Evolutionary conservation across 2,797 vertebrate species (phyloP).

Genomic region (Gastrophryne carolinensis): DNA sequence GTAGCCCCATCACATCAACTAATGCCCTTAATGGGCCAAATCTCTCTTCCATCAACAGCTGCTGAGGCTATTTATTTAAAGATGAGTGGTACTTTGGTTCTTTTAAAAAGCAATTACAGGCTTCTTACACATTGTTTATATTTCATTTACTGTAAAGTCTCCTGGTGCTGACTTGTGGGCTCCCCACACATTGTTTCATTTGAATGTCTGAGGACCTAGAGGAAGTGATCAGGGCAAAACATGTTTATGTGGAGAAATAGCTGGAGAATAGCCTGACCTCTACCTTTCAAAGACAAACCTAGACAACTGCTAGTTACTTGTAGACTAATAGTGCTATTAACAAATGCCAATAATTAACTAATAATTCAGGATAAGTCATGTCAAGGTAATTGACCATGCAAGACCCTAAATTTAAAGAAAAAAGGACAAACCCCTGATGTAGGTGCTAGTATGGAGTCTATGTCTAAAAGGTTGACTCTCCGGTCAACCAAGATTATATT

Average conservation of each 20-base stretch:
- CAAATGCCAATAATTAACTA: too few relatives aligned
- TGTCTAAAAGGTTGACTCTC: too few relatives aligned
- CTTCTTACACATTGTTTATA: slow-evolving; percentile 33
- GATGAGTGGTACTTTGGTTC: slow-evolving; percentile 13
- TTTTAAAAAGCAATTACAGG: slow-evolving; percentile 27
- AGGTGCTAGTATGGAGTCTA: too few relatives aligned
- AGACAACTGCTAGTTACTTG: neutral
- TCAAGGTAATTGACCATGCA: too few relatives aligned
- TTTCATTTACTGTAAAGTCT: slow-evolving; percentile 38
- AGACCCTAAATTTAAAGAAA: too few relatives aligned
- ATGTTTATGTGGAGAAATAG: slow-evolving; percentile 1
- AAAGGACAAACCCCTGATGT: too few relatives aligned
- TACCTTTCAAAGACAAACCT: slow-evolving; percentile 16
- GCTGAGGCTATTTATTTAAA: slow-evolving; percentile 25
- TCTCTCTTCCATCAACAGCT: slow-evolving; percentile 29
- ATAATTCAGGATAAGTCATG: too few relatives aligned
- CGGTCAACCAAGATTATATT: too few relatives aligned
- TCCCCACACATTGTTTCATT: slow-evolving; percentile 29
- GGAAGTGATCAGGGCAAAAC: neutral
- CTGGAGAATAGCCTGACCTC: neutral
- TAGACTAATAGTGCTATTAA: too few relatives aligned
- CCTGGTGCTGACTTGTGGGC: slow-evolving; percentile 20
- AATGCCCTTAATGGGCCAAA: slow-evolving; percentile 42
- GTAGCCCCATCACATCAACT: slow-evolving; percentile 13
- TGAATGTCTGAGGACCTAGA: slow-evolving; percentile 1